Conservation (phyloP, 2,888 invertebrate genomes). For the Tineola bisselliella region DNA sequence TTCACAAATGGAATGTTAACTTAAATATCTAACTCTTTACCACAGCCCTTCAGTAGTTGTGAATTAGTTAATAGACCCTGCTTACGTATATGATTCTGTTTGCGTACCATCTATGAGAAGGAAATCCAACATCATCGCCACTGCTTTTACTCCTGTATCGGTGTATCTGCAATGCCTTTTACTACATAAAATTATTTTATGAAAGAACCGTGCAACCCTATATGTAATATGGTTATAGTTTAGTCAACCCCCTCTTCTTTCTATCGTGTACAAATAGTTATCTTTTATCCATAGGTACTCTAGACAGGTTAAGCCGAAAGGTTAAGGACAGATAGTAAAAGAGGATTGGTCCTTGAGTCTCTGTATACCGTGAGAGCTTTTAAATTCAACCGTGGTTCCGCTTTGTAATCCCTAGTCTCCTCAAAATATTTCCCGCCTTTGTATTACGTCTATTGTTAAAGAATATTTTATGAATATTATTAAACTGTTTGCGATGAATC, state of each 20-base stretch:
- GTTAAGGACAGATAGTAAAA: conserved; percentile 30
- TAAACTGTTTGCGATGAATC: conserved; percentile 1
- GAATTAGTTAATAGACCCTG: too few relatives aligned
- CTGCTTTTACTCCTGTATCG: too few relatives aligned
- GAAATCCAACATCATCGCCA: too few relatives aligned
- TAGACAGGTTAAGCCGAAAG: conserved; percentile 3
- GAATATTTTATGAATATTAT: neutral
- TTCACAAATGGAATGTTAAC: too few relatives aligned
- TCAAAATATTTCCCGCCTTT: conserved; percentile 21
- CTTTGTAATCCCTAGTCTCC: conserved; percentile 33
- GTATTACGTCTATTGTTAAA: conserved; percentile 1
- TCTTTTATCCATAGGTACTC: neutral
- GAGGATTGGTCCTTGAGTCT: conserved; percentile 49
- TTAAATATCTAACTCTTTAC: too few relatives aligned
- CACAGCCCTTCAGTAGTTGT: too few relatives aligned
- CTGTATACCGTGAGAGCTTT: conserved; percentile 36
- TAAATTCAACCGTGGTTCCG: conserved; percentile 23
- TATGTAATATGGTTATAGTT: too few relatives aligned
- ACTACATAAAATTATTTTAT: too few relatives aligned
- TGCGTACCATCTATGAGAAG: too few relatives aligned
- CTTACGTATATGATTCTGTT: too few relatives aligned
- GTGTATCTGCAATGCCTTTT: too few relatives aligned
- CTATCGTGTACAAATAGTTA: neutral
- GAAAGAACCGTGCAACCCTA: too few relatives aligned
- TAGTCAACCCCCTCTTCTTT: neutral